These are phyloP conservation scores for Sterna hirundo DNA, from an alignment of 2,113 vertebrate species.

Conservation along the genomic window DNA sequence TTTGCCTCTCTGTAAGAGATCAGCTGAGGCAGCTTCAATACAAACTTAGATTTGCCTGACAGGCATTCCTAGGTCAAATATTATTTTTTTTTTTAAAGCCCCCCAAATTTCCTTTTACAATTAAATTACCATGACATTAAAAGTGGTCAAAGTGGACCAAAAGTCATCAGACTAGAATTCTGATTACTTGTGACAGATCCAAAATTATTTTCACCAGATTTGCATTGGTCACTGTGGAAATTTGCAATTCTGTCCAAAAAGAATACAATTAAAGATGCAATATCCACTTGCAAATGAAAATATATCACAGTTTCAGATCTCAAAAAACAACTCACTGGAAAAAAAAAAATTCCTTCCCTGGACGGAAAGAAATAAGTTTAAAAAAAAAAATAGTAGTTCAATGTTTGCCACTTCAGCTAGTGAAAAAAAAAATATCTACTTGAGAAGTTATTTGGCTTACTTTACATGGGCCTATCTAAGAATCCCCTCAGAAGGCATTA, in stretches of 20 bases:
- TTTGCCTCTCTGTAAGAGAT: conserved; percentile 5
- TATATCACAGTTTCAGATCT: conserved; percentile 36
- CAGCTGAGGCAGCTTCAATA: background rate
- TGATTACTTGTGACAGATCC: conserved; percentile 49
- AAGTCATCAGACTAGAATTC: conserved; percentile 26
- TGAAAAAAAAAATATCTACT: background rate
- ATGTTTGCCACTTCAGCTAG: background rate
- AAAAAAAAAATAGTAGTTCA: background rate
- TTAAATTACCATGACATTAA: conserved; percentile 32
- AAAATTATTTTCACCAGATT: conserved; percentile 51
- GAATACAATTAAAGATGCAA: conserved; percentile 58
- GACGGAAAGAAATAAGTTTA: background rate
- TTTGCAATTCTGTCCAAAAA: conserved; percentile 51
- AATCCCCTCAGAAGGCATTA: background rate
- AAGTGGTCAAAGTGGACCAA: conserved; percentile 18
- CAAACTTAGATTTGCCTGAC: background rate
- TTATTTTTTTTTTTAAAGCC: background rate
- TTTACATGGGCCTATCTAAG: background rate
- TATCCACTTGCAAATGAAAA: conserved; percentile 60
- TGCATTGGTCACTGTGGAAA: conserved; percentile 63
- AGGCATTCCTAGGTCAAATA: background rate
- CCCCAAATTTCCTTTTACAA: conserved; percentile 18
- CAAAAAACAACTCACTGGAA: conserved; percentile 32
- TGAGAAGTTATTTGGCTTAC: background rate
- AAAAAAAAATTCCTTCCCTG: background rate